Evolutionary conservation across 2,797 vertebrate genomes (phyloP), one percentile per base, ranked within the genome.

Genomic region (Notolabrus celidotus): DNA sequence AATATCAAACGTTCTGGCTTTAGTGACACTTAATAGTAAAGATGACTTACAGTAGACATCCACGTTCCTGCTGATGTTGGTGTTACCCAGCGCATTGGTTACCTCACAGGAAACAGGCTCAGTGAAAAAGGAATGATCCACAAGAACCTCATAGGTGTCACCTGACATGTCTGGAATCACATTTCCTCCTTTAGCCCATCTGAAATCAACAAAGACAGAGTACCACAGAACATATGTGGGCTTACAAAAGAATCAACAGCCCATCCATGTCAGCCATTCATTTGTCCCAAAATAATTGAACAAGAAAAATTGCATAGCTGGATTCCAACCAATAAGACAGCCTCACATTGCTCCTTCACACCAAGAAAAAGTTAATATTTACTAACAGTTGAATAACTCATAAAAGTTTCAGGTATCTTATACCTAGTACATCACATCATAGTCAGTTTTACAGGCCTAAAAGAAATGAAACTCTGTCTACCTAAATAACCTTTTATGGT

Each of bases 41-140:
- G 11, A n/a, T n/a, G n/a, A 94, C 96, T 97, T 81, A 97, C 96
- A 97, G 79, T 97, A 97, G 58, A 97, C 96, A 0, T 97, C 96
- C 39, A 96, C 96, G 0, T 96, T 96, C 42, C 96, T 93, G 90
- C 96, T 97, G 93, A 97, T 94, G 87, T 97, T 97, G 2, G 96
- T 97, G 88, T 95, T 96, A 60, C 96, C 96, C 83, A 97, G 88
- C 0, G 95, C 91, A 0, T 97, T 97, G 87, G 96, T 97, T 81
- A 97, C 96, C 86, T 97, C 96, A 1, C 96, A 97, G 74, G 96
- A 97, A 6, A 97, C 91, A 0, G 96, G 95, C 77, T 97, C 96
- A 0, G 95, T 96, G 91, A 96, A 97, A 89, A 96, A 97, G 0
- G 96, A 95, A 78, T 96, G 94, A 84, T 97, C 96, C 84, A 96